phyloP scores from a whole-genome alignment of 1,140 invertebrate genomes.

The Gryon sp. region DNA sequence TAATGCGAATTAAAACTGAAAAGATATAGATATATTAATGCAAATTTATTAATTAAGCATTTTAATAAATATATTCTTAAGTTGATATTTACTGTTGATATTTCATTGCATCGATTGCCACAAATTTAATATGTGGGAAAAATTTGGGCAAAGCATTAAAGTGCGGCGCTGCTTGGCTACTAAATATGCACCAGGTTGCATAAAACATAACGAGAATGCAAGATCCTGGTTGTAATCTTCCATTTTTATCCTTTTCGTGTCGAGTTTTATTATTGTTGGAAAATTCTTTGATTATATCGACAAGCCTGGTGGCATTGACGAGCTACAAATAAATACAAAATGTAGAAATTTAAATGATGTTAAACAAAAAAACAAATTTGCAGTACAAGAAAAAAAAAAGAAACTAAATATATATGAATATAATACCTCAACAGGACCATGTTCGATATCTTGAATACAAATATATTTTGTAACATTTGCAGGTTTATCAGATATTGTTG shows the following conservation, averaged over 20 bases:
- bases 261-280: slow-evolving; percentile 74
- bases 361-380: no score
- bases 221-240: slow-evolving; percentile 80
- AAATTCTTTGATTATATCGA: slow-evolving; percentile 80
- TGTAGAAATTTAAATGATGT: no score
- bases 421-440: slow-evolving; percentile 74
- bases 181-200: slow-evolving; percentile 93
- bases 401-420: slow-evolving; percentile 5
- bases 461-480: slow-evolving; percentile 70
- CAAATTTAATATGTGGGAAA: slow-evolving; percentile 92
- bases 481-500: slow-evolving; percentile 47
- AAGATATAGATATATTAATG: slow-evolving; percentile 42
- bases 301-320: slow-evolving; percentile 81
- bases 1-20: slow-evolving; percentile 92
- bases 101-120: slow-evolving; percentile 93
- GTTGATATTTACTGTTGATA: slow-evolving; percentile 85
- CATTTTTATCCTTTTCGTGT: slow-evolving; percentile 66
- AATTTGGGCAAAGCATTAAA: slow-evolving; percentile 92
- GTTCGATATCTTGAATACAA: slow-evolving; percentile 70
- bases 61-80: no score
- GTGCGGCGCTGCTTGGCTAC: slow-evolving; percentile 91
- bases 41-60: background rate
- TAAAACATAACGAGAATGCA: slow-evolving; percentile 94
- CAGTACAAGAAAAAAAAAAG: no score
- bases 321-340: slow-evolving; percentile 73